phyloP scores from a whole-genome alignment of 1,140 invertebrate species.

The Oncopodura yosiiana region DNA sequence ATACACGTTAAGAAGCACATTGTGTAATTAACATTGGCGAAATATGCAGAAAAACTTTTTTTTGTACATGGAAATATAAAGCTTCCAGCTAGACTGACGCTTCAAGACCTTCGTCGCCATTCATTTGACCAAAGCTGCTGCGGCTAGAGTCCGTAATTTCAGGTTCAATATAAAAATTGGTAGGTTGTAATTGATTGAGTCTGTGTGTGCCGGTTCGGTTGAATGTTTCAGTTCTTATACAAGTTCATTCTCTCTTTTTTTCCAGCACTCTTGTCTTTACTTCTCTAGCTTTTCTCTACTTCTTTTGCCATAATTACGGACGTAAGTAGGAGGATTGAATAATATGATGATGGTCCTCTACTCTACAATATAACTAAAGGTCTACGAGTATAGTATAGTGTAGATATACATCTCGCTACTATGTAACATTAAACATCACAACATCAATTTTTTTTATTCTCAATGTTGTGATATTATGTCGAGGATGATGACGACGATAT shows the following conservation, averaged over 20 bases:
- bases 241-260: constrained; percentile 13
- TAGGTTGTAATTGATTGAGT: constrained; percentile 36
- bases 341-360: background rate
- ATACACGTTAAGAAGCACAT: constrained; percentile 31
- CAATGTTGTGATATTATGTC: too few relatives aligned
- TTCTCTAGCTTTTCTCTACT: background rate
- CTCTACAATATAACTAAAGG: background rate
- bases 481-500: too few relatives aligned
- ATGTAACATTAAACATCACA: too few relatives aligned
- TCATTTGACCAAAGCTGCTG: constrained; percentile 35
- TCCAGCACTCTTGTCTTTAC: background rate
- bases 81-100: too few relatives aligned
- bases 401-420: background rate
- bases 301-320: constrained; percentile 13
- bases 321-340: constrained; percentile 7
- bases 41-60: constrained; percentile 32
- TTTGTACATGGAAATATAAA: too few relatives aligned
- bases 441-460: too few relatives aligned
- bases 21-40: constrained; percentile 35
- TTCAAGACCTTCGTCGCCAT: constrained; percentile 35
- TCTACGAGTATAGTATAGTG: too few relatives aligned
- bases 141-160: constrained; percentile 36
- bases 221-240: background rate
- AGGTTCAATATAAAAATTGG: constrained; percentile 37
- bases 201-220: constrained; percentile 26